These are phyloP conservation scores for Hoplodrina blanda DNA, from an alignment of 2,888 invertebrate genomes.

Conservation along the genomic window DNA sequence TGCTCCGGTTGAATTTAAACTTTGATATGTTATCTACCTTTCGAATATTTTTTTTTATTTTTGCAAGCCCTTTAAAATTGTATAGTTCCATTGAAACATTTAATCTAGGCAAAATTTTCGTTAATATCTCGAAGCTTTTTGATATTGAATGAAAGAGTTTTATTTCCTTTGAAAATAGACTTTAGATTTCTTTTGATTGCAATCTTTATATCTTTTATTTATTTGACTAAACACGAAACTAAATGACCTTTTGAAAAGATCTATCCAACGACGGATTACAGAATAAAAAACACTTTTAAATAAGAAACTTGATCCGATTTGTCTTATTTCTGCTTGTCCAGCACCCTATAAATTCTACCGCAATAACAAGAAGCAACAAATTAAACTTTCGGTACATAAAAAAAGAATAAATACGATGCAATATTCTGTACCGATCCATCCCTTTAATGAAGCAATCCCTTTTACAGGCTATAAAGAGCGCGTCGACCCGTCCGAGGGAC, in stretches of 20 bases:
- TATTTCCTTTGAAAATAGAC: neutral
- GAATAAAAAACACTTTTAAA: neutral
- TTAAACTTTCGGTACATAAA: constrained; percentile 49
- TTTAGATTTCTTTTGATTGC: neutral
- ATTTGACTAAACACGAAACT: neutral
- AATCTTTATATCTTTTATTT: neutral
- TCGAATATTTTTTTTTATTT: neutral
- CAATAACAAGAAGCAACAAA: constrained; percentile 39
- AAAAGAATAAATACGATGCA: constrained; percentile 65
- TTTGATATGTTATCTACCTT: neutral
- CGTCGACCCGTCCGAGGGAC: constrained; percentile 56
- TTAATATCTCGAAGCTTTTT: neutral
- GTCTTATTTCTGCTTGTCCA: neutral
- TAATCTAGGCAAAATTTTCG: neutral
- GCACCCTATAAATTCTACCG: neutral
- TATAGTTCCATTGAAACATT: neutral
- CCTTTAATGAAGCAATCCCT: constrained; percentile 80
- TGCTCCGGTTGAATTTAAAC: neutral
- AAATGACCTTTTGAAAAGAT: neutral
- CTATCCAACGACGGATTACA: no score
- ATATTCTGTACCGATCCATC: constrained; percentile 70
- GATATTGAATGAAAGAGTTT: neutral
- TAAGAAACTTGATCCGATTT: neutral
- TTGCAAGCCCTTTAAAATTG: neutral
- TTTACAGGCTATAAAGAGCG: constrained; percentile 79